Evolutionary conservation across 53 echinoderm and acorn worm genomes (phyloP).

Genomic region (Echinarachnius parma): DNA sequence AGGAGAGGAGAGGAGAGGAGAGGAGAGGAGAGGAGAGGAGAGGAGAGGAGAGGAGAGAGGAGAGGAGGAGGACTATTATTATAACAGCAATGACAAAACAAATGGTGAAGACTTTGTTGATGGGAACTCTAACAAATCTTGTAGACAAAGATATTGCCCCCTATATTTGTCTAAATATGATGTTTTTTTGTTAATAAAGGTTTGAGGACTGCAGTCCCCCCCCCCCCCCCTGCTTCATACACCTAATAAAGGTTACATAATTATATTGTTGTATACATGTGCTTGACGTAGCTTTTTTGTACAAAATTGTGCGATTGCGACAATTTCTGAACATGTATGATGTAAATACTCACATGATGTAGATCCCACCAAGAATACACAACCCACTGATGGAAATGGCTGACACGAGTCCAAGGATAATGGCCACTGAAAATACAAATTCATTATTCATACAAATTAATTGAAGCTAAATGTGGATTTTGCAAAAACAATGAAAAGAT

Average conservation of each 20-base stretch:
- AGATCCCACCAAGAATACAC: constrained; percentile 67
- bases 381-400: constrained; percentile 44
- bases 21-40: constrained; percentile 6
- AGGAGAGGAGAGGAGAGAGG: constrained; percentile 2
- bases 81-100: too few species aligned
- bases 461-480: background rate
- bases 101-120: too few species aligned
- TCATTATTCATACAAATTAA: background rate
- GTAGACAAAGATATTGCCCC: too few species aligned
- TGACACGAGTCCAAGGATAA: constrained; percentile 51
- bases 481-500: background rate
- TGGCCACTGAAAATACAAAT: constrained; percentile 48
- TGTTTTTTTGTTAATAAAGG: too few species aligned
- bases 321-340: too few species aligned
- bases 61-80: background rate
- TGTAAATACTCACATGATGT: constrained; percentile 79
- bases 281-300: background rate
- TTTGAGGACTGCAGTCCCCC: too few species aligned
- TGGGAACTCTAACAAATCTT: too few species aligned
- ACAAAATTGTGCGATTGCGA: too few species aligned
- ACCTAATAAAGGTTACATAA: background rate
- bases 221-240: too few species aligned
- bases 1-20: constrained; percentile 6
- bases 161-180: too few species aligned
- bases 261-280: background rate